Base-by-base conservation (phyloP, 2,888 invertebrate genomes). In the Lasioglossum marginatum region DNA sequence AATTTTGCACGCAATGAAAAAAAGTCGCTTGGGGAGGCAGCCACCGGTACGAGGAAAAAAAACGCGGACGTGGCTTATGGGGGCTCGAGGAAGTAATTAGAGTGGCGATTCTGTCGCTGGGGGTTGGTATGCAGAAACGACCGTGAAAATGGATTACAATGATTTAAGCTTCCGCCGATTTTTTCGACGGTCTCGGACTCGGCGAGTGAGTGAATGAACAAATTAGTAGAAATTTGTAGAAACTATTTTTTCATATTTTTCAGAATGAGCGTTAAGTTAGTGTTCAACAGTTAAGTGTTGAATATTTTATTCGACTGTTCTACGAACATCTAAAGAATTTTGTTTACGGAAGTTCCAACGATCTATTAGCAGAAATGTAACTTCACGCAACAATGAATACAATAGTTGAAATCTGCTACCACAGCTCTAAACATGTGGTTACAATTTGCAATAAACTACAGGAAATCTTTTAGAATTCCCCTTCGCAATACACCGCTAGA, bases 1-100 rank as follows among this genome's bases (percentile, higher is more conserved):
- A 93, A 94, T 94, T 94, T 92, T 86, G 86, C 91, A 92, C 91
- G 90, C 91, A 88, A 89, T 88, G 66, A 74, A 90, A 92, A 91
- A 92, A 91, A 70, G 66, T 83, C 68, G 70, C 31, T 45, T 48
- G 63, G 68, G 75, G 45, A 76, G 78, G 66, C 12, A 60, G 57
- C 77, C 48, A n/a, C 16, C 40, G n/a, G 27, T 3, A 60, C 23
- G 37, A n/a, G n/a, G 40, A 60, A 48, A 79, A 79, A 73, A 79
- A 79, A 75, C 66, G 68, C 68, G 63, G 52, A 31, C 71, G 37
- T 52, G 60, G 48, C 73, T 79, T 48, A 75, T 72, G 77, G 81
- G 82, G 83, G 76, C 14, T 57, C n/a, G 81, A 37, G 77, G 81
- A 87, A 84, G 83, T 82, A 86, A 82, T 84, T 81, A 79, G 87